phyloP scores from a whole-genome alignment of 2,888 invertebrate species.

The Diaphora mendica region DNA sequence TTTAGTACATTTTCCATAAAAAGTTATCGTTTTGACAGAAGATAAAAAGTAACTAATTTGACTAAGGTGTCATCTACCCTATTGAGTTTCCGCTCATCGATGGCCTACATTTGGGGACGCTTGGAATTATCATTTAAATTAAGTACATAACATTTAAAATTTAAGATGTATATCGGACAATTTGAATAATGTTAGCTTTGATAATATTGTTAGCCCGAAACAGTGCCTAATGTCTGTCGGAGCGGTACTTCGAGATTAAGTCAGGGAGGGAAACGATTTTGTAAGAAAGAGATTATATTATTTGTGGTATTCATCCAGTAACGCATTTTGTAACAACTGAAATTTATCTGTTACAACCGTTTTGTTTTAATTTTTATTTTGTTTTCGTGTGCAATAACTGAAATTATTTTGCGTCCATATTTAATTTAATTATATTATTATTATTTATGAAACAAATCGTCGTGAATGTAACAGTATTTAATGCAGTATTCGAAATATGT shows the following conservation, averaged over 20 bases:
- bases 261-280: conserved; percentile 51
- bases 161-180: conserved; percentile 74
- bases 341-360: conserved; percentile 2
- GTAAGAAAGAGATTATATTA: conserved; percentile 27
- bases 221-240: conserved; percentile 80
- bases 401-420: conserved; percentile 84
- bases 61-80: no score
- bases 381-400: conserved; percentile 80
- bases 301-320: conserved; percentile 51
- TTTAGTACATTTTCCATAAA: no score
- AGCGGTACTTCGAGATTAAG: conserved; percentile 72
- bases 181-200: conserved; percentile 77
- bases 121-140: conserved; percentile 58
- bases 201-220: conserved; percentile 78
- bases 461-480: conserved; percentile 81
- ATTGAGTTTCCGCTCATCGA: conserved; percentile 39
- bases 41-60: no score
- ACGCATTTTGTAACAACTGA: conserved; percentile 24
- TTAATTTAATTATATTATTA: conserved; percentile 60
- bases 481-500: conserved; percentile 73
- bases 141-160: conserved; percentile 57
- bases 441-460: conserved; percentile 65
- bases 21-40: no score
- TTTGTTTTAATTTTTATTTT: conserved; percentile 20
- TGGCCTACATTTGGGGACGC: conserved; percentile 60